Evolutionary conservation across 2,888 invertebrate species (phyloP), one percentile per base, ranked within the genome.

Genomic region (Lordiphosa andalusiaca): DNA sequence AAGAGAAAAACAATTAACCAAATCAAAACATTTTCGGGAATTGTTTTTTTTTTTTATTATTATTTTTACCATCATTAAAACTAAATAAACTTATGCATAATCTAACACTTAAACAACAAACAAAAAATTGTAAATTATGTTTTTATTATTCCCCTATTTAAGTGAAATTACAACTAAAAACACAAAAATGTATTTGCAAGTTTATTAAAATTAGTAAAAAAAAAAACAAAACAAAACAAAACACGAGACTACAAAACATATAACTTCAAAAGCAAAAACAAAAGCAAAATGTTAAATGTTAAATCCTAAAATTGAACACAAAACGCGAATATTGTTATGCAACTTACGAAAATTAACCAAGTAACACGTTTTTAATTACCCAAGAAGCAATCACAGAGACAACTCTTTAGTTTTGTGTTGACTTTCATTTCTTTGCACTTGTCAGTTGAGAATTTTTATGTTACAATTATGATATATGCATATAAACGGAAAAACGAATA

Each of bases 231-330:
- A 33, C 44, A 16, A 16, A 16, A 16, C 16, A 16, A 16, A 16
- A 16, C 16, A 54, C 52, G 40, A 69, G 16, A 48, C n/a, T n/a
- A n/a, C 46, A 25, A 25, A 25, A 2, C 19, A 51, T 49, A 73
- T 71, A 73, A 74, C 74, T 81, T 81, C 77, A 74, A 63, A 74
- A 63, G 6, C 6, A 25, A 78, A 77, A 81, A 50, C 40, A 55
- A 72, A 60, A 46, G 21, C 41, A 57, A 38, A 36, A 47, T 63
- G 50, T 62, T 63, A 30, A 70, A 63, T 49, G 41, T 56, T 54
- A 62, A 37, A 30, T 3, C 9, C 30, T 23, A 10, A 23, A 42
- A 23, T 23, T 42, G 10, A n/a, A 42, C 21, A 42, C n/a, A 7
- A 42, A 35, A n/a, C n/a, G 19, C 2, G 19, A 37, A 37, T 37